Base-by-base conservation (phyloP, 2,797 vertebrate genomes). In the Tamandua tetradactyla region DNA sequence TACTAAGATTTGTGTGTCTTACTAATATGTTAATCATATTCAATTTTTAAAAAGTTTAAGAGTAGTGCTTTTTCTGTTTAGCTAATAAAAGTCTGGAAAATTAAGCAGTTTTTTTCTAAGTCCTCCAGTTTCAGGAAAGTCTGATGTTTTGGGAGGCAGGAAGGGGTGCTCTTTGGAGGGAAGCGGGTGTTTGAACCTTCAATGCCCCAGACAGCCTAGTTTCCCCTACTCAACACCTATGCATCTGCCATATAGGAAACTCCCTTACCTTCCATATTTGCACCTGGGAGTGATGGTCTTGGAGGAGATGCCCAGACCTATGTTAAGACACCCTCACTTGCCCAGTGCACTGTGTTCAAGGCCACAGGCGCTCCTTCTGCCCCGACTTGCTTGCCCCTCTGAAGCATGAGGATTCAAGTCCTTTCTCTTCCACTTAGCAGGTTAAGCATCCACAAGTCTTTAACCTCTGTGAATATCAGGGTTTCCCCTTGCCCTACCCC, bases 111-210 rank as follows among this genome's bases (percentile, higher is more conserved):
- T 30, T 35, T 9, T 35, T 76, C 42, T 52, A 61, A 86, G 55
- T 76, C 76, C 20, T 0, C 27, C 68, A 37, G 59, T 61, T 93
- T 93, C 55, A 15, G 40, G 25, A 84, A 57, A 87, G 23, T 74
- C 23, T 40, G 66, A 27, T 89, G 86, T 40, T 81, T 3, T 0
- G 10, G 59, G 27, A 8, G 59, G 3, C 32, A 68, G 3, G 25
- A 23, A 14, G 6, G 42, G 1, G 3, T 44, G 12, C n/a, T 74
- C 18, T 9, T 0, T 1, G 8, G 52, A 22, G 11, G 25, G 2
- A 35, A 22, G 44, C 40, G 47, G 20, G 14, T 35, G 23, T 85
- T 72, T 66, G 32, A 40, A 71, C 22, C 27, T 37, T 71, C 22
- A 42, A 13, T n/a, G 42, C 27, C 69, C 76, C 42, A 81, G 49